Evolutionary conservation across 2,113 vertebrate species (phyloP), one percentile per base, ranked within the genome.

Genomic region (Xiphophorus hellerii): DNA sequence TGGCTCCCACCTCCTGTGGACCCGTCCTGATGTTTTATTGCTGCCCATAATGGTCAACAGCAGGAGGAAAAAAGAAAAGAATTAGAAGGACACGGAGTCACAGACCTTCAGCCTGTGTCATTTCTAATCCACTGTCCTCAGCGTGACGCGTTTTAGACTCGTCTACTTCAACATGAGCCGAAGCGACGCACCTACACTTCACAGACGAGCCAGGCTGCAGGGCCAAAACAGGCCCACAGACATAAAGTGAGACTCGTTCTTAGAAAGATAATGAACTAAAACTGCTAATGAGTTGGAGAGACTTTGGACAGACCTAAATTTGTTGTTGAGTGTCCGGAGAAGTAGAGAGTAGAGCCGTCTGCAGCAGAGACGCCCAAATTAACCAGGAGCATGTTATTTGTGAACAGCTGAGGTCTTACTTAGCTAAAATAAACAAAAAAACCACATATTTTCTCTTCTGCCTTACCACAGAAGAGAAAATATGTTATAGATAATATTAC

Each of bases 21-120:
- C 58, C 2, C 65, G 54, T 69, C 73, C 62, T 85, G 75, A 84
- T 89, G 73, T 66, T 76, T 88, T 87, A 85, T 82, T 69, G 62
- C 65, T 33, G 30, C 33, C 60, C 82, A 63, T 71, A 73, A 74
- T 66, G 62, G 72, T 77, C 78, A 78, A 62, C 27, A 71, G 39
- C 62, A 64, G 31, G 33, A 11, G 35, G 31, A 64, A 58, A 11
- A 37, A 44, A n/a, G n/a, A 64, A 79, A 2, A 13, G 10, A 35
- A 69, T 1, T 31, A 31, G 33, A 30, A 27, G n/a, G 31, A 66
- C 44, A 31, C 27, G 25, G 37, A 20, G 37, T 39, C 70, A 27
- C n/a, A 58, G 48, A 66, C 17, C 20, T 44, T 69, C 37, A 39
- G 28, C 42, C 14, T 27, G 33, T 62, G 25, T 31, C n/a, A 22